Evolutionary conservation across 37 sponge, comb jelly and placozoan genomes (phyloP).

Genomic region (Hormiphora californensis): DNA sequence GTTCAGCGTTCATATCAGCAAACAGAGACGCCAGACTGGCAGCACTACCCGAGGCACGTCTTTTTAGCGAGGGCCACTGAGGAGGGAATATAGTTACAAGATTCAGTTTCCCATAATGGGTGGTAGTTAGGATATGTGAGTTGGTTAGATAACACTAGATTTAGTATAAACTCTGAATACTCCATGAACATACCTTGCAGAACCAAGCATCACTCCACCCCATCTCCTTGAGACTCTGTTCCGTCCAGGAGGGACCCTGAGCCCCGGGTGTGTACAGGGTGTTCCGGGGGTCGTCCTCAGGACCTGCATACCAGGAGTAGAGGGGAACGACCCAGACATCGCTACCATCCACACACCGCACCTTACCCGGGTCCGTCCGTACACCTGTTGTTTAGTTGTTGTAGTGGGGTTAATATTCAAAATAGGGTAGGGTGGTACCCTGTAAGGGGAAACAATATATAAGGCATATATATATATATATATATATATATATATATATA

Average conservation of each 20-base stretch:
- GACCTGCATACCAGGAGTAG: slow-evolving; percentile 52
- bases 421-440: too few relatives aligned
- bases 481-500: too few relatives aligned
- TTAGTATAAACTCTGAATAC: background rate
- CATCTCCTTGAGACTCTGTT: slow-evolving; percentile 9
- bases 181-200: background rate
- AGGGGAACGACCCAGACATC: slow-evolving; percentile 52
- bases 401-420: too few relatives aligned
- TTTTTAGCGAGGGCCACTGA: slow-evolving; percentile 5
- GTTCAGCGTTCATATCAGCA: slow-evolving; percentile 44
- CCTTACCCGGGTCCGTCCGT: slow-evolving; percentile 31
- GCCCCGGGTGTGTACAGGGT: slow-evolving; percentile 26
- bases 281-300: slow-evolving; percentile 27
- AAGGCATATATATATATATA: too few relatives aligned
- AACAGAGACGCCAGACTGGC: background rate
- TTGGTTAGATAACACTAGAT: background rate
- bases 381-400: slow-evolving; percentile 1
- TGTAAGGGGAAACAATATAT: too few relatives aligned
- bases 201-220: slow-evolving; percentile 19
- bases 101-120: background rate
- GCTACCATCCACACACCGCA: slow-evolving; percentile 14
- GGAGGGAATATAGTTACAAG: background rate
- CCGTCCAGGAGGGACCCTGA: background rate
- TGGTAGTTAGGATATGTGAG: background rate
- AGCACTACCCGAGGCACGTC: background rate